Conservation (phyloP, 1,140 invertebrate genomes). For the Trichoplusia ni region DNA sequence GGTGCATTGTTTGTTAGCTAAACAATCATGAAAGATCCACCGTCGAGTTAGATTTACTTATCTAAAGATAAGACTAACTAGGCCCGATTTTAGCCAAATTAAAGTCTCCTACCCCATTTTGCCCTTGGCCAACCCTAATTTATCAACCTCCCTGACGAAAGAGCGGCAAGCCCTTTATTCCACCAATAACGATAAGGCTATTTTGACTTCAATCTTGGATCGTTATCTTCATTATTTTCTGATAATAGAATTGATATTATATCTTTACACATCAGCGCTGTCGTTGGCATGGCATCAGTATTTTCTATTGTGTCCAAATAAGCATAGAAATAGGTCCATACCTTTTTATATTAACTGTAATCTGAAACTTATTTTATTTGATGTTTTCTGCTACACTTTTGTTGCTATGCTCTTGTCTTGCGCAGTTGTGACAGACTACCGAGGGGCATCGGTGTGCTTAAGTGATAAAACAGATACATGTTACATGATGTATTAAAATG, state of each 20-base stretch:
- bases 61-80: neutral
- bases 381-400: conserved; percentile 7
- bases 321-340: conserved; percentile 5
- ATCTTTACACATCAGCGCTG: conserved; percentile 17
- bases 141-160: neutral
- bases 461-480: neutral
- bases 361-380: conserved; percentile 21
- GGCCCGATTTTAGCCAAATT: conserved; percentile 1
- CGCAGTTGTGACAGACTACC: neutral
- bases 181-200: conserved; percentile 28
- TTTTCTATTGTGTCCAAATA: conserved; percentile 24
- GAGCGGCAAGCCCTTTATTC: conserved; percentile 10
- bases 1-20: too few species aligned
- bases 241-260: conserved; percentile 24
- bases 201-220: conserved; percentile 10
- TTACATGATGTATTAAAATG: neutral
- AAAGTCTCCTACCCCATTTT: neutral
- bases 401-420: neutral
- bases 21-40: neutral
- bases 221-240: conserved; percentile 23
- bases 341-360: conserved; percentile 18
- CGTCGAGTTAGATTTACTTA: neutral
- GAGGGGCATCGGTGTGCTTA: neutral
- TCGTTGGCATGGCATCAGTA: neutral
- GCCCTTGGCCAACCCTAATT: neutral